Evolutionary conservation across 2,888 invertebrate species (phyloP).

Genomic region (Sipunculus nudus): DNA sequence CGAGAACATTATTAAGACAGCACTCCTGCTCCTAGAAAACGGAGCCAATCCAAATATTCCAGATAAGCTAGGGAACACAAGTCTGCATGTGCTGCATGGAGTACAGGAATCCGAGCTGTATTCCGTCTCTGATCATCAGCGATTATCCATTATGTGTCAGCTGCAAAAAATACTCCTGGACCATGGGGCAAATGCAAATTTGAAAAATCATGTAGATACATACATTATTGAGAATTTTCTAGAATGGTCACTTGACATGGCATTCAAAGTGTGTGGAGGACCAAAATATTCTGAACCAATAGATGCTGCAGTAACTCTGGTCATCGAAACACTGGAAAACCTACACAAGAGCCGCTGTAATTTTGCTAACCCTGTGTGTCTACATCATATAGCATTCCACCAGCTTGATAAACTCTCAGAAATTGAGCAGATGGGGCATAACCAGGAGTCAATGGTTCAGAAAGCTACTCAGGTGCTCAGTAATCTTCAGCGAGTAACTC

Average conservation of each 20-base stretch:
- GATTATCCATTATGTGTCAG: not conserved
- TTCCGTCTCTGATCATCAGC: not conserved
- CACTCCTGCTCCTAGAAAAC: not conserved
- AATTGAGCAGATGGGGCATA: not conserved
- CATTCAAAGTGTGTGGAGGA: too few species aligned
- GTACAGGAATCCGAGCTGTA: not conserved
- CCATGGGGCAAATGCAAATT: not conserved
- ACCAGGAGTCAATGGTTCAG: not conserved
- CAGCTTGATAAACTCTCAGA: not conserved
- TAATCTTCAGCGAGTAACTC: too few species aligned
- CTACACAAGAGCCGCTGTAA: not conserved
- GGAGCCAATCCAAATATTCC: not conserved
- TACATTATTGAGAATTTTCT: too few species aligned
- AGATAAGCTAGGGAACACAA: not conserved
- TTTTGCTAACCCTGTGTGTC: too few species aligned
- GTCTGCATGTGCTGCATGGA: not conserved
- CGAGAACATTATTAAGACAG: not conserved
- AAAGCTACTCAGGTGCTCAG: too few species aligned
- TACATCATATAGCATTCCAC: too few species aligned
- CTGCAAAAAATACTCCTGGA: not conserved
- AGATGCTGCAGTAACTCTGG: not conserved
- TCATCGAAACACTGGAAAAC: not conserved
- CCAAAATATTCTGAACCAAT: not conserved
- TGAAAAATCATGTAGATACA: not conserved
- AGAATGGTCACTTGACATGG: too few species aligned